Evolutionary conservation across 2,888 invertebrate species (phyloP), one percentile per base, ranked within the genome.

Genomic region (Isoperla grammatica): DNA sequence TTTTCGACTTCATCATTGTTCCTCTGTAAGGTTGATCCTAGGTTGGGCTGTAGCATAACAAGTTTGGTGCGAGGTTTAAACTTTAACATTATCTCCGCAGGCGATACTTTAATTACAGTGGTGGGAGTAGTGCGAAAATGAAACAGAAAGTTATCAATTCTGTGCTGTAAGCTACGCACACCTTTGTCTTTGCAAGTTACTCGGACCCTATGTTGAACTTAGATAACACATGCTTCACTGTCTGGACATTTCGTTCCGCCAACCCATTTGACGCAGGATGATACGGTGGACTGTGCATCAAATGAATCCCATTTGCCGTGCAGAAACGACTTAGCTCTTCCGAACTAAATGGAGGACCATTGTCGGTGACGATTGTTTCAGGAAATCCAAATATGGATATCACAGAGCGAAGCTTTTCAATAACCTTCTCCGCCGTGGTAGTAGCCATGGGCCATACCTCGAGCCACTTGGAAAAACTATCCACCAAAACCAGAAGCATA

Each of bases 331-430:
- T 9, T 42, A 56, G 43, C 13, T 56, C 56, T 13, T 56, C 45
- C 19, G 56, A 60, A 13, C 61, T 63, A 60, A 69, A 68, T 22
- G 62, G 57, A 2, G 64, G 60, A 15, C 60, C 60, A 56, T 42
- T 50, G 39, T 60, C 55, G 2, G 60, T 20, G 9, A 59, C 55
- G 9, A 59, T 8, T 4, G 22, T 35, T 29, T 59, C 59, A 1
- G 56, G 56, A 20, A 59, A 12, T 1, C 56, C 56, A 8, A 29
- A 29, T 6, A 29, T 4, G 4, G 29, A 4, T 29, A 29, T 29
- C 8, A 29, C 8, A 29, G 17, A 42, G 9, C 42, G 13, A 12
- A 59, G 17, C 23, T 43, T 39, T n/a, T 39, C n/a, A 19, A 40
- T 56, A 23, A 43, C 43, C 11, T 19, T 59, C 17, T 37, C 15